A percentile compares a stretch with the other conserved stretches of the same genome.
phyloP scores from a whole-genome alignment of 2,888 invertebrate genomes.

The Rotaria magnacalcarata region DNA sequence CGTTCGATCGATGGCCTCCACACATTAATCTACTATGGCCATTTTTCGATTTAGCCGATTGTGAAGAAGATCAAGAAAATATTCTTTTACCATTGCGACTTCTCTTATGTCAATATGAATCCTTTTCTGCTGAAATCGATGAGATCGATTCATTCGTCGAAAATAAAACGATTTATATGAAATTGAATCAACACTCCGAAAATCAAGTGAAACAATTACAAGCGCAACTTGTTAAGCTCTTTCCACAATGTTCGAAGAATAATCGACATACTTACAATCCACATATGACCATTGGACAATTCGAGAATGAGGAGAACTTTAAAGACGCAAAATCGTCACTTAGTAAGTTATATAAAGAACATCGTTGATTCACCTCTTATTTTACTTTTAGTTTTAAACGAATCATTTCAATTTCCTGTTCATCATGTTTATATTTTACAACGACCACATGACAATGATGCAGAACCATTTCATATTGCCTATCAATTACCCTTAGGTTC shows the following conservation, averaged over 20 bases:
- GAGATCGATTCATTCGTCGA: conserved; percentile 34
- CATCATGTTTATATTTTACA: conserved; percentile 39
- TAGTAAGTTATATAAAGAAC: background rate
- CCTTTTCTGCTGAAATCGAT: conserved; percentile 26
- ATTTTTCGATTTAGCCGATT: conserved; percentile 21
- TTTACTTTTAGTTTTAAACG: conserved; percentile 10
- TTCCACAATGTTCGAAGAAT: background rate
- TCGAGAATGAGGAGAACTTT: background rate
- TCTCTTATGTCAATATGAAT: conserved; percentile 1
- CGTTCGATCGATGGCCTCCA: conserved; percentile 36
- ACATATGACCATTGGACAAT: conserved; percentile 43
- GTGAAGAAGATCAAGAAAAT: background rate
- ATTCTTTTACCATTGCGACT: conserved; percentile 21
- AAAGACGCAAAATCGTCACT: background rate
- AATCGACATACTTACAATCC: conserved; percentile 4
- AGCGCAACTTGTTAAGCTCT: conserved; percentile 23
- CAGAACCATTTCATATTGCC: conserved; percentile 39
- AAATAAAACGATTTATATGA: conserved; percentile 36
- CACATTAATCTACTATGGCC: conserved; percentile 44
- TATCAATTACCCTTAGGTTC: conserved; percentile 37
- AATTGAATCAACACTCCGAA: conserved; percentile 32
- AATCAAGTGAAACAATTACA: conserved; percentile 35
- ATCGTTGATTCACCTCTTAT: too few relatives aligned
- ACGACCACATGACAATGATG: conserved; percentile 16
- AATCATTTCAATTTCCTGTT: conserved; percentile 29